Evolutionary conservation across 1,140 invertebrate genomes (phyloP).

Genomic region (Leguminivora glycinivorella): DNA sequence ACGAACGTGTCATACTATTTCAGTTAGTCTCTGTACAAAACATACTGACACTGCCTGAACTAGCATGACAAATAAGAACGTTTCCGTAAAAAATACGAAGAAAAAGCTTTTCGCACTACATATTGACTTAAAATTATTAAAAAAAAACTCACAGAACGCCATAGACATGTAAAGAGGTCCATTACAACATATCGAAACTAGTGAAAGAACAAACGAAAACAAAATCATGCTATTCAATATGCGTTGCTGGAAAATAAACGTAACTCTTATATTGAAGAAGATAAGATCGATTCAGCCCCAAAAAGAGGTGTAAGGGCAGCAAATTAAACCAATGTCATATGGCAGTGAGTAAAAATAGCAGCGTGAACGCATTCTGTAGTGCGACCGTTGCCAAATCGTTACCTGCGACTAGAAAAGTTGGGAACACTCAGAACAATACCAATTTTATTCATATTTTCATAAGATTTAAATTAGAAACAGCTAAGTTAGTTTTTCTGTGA

Average conservation of each 20-base stretch:
- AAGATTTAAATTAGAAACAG: neutral
- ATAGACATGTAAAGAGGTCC: slow-evolving; percentile 24
- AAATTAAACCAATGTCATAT: slow-evolving; percentile 13
- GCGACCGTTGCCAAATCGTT: slow-evolving; percentile 10
- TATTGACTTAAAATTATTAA: neutral
- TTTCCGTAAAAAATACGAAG: no score
- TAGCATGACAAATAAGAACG: no score
- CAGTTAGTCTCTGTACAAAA: no score
- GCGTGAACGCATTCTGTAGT: slow-evolving; percentile 25
- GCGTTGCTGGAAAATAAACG: neutral
- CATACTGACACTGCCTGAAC: no score
- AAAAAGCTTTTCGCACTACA: no score
- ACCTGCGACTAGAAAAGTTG: neutral
- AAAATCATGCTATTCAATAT: neutral
- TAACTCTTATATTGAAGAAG: neutral
- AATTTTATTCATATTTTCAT: neutral
- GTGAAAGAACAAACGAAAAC: slow-evolving; percentile 9
- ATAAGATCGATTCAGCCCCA: neutral
- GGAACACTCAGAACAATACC: neutral
- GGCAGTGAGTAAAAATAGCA: slow-evolving; percentile 27
- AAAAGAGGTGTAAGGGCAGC: slow-evolving; percentile 1
- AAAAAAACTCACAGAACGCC: slow-evolving; percentile 16
- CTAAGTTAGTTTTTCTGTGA: no score
- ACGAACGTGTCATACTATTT: no score
- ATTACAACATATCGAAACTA: slow-evolving; percentile 21